Evolutionary conservation across 2,888 invertebrate species (phyloP), one percentile per base, ranked within the genome.

Genomic region (Galerucella nymphaeae): DNA sequence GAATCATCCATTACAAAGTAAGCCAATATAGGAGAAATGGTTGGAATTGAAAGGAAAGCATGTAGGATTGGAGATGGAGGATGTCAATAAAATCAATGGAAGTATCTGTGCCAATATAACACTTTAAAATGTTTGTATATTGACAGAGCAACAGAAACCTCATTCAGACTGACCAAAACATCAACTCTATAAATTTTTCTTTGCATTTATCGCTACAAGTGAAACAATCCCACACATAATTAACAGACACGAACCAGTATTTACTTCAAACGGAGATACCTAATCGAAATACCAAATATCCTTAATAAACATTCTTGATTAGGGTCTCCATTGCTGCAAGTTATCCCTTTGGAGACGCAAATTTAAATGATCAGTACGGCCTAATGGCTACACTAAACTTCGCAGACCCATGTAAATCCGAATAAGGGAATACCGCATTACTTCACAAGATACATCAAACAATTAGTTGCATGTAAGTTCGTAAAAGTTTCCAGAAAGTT

Each of bases 381-480:
- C 57, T 57, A 57, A 57, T 57, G 18, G 18, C 23, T 6, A 59
- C 59, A 30, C 59, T 9, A 59, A 59, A 59, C 59, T 59, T 59
- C 59, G n/a, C 30, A 59, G 59, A 38, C 59, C 38, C 59, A 59
- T 59, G 59, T 59, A 41, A 59, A 59, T 59, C 59, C 14, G 38
- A 59, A 59, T 59, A 30, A 23, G 59, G 59, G 59, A 59, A 59
- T 41, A 30, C 59, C 30, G 59, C 38, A 59, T 59, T 59, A 59
- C 59, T n/a, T n/a, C 41, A 59, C 38, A 59, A 30, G 38, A 59
- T 59, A 38, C 59, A 59, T 59, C 59, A 59, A 59, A 59, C 59
- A 59, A 59, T 59, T 59, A 59, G 59, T 59, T 41, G 41, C 38
- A 59, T 59, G 59, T 38, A n/a, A 59, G 38, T 59, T n/a, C 30